These are phyloP conservation scores for Canis aureus DNA, from an alignment of 2,113 vertebrate species.

Conservation along the genomic window DNA sequence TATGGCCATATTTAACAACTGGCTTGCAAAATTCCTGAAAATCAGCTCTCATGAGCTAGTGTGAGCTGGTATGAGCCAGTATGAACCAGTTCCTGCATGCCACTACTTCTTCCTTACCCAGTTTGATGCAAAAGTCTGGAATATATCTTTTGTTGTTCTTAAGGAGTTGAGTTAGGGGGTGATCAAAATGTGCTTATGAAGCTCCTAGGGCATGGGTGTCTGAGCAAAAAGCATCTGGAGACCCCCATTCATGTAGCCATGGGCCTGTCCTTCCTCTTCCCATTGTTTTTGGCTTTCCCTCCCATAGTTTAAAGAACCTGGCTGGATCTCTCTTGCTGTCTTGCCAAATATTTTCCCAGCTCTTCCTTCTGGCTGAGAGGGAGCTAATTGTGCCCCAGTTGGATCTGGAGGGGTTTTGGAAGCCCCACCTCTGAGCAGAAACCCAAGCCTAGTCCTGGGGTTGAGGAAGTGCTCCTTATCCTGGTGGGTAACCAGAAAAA, in stretches of 20 bases:
- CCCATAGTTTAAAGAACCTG: fast-evolving
- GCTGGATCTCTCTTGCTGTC: neutral
- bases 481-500: neutral
- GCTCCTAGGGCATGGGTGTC: neutral
- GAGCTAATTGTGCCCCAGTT: neutral
- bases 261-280: neutral
- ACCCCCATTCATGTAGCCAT: neutral
- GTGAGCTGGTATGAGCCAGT: fast-evolving
- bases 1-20: neutral
- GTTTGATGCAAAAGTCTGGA: neutral
- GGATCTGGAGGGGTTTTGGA: neutral
- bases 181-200: neutral
- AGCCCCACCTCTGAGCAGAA: neutral
- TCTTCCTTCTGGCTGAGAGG: neutral
- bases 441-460: neutral
- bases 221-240: neutral
- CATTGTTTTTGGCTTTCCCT: neutral
- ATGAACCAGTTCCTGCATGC: fast-evolving
- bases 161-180: neutral
- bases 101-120: fast-evolving
- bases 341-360: neutral
- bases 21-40: neutral
- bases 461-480: neutral
- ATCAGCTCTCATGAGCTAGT: neutral
- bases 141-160: neutral